Base-by-base conservation (phyloP, 2,888 invertebrate genomes). In the Tineola bisselliella region DNA sequence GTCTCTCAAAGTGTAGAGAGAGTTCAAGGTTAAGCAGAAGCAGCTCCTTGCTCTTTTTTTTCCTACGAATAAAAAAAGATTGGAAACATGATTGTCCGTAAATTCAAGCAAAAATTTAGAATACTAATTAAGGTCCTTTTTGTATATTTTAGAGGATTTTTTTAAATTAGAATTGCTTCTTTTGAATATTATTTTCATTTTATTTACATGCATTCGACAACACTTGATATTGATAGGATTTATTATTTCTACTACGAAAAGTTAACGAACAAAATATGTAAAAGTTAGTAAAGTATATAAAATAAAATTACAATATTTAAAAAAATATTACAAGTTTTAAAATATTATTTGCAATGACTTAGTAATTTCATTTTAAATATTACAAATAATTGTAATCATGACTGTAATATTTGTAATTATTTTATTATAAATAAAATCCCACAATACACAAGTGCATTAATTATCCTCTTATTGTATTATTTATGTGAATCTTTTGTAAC, bases 391-490 rank as follows among this genome's bases (percentile, higher is more conserved):
- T n/a, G n/a, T n/a, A n/a, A n/a, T n/a, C n/a, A n/a, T n/a, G n/a
- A n/a, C n/a, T n/a, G 6, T 25, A 38, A 61, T 25, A 18, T 17
- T 59, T 44, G n/a, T 6, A 11, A 25, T n/a, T 31, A 59, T 63
- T 33, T 6, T 2, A 25, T 25, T 25, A 6, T 6, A 6, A 25
- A 25, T 25, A 38, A 38, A 18, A 43, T 67, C 65, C 63, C 78
- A 81, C 76, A 77, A 79, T n/a, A 38, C 3, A 2, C 38, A 38
- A 38, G 38, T 38, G 38, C 38, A 38, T 38, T 31, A 8, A n/a
- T 38, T 31, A n/a, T 77, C 78, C 84, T 84, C 75, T 52, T 65
- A 66, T 62, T 64, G 64, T 63, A 68, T 67, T 73, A 76, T 70
- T 68, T 65, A 67, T 56, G 76, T 67, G 68, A 71, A 77, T n/a